phyloP scores from a whole-genome alignment of 2,113 vertebrate species.

The Phyllostomus hastatus region DNA sequence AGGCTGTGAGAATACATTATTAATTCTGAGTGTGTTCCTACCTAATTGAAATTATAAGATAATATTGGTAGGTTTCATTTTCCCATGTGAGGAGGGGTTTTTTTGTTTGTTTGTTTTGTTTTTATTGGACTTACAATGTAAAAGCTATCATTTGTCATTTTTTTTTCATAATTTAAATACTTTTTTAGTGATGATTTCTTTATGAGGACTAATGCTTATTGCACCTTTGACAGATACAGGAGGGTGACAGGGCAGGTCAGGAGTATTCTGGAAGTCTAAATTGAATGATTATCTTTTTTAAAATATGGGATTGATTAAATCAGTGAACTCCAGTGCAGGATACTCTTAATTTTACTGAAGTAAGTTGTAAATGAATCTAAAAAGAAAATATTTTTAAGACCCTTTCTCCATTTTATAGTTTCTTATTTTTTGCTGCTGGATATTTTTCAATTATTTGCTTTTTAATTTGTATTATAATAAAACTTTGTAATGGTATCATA shows the following conservation, averaged over 20 bases:
- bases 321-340: background rate
- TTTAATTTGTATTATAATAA: background rate
- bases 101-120: background rate
- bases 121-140: slow-evolving; percentile 23
- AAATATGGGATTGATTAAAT: background rate
- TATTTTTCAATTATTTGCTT: background rate
- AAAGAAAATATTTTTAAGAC: background rate
- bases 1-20: background rate
- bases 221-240: background rate
- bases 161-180: background rate
- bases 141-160: background rate
- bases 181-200: background rate
- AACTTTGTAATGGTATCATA: background rate
- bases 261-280: background rate
- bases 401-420: background rate
- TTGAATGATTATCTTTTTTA: background rate
- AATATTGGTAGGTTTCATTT: background rate
- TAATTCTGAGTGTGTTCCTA: background rate
- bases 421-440: background rate
- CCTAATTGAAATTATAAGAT: background rate
- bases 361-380: slow-evolving; percentile 17
- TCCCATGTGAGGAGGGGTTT: background rate
- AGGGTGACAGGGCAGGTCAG: background rate
- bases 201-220: background rate
- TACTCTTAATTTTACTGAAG: background rate